Evolutionary conservation across 2,113 vertebrate species (phyloP).

Genomic region (Trochalopteron elliotii): DNA sequence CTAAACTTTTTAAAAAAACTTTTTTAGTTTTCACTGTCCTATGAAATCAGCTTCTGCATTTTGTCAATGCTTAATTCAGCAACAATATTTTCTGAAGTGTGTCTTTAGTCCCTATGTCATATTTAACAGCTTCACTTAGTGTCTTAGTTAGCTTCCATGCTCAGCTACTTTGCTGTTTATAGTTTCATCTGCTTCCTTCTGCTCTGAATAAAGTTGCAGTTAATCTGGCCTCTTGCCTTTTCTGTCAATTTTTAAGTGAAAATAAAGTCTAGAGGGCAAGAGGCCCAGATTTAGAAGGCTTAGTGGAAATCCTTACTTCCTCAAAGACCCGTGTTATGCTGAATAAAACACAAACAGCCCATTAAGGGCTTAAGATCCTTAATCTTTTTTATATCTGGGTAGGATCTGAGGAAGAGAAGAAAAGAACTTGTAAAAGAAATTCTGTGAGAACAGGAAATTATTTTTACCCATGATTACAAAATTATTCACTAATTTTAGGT

Average conservation of each 20-base stretch:
- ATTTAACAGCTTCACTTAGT: conserved; percentile 45
- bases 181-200: conserved; percentile 49
- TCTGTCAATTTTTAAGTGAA: background rate
- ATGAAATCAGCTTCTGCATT: background rate
- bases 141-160: conserved; percentile 19
- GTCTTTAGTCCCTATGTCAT: conserved; percentile 8
- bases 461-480: background rate
- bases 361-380: background rate
- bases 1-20: rapidly evolving
- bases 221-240: conserved; percentile 9
- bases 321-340: rapidly evolving
- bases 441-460: background rate
- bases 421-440: background rate
- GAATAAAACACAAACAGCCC: background rate
- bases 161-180: conserved; percentile 37
- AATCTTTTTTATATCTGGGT: background rate
- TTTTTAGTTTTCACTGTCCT: background rate
- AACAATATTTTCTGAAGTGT: background rate
- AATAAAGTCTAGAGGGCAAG: background rate
- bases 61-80: background rate
- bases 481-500: background rate
- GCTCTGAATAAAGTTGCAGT: background rate
- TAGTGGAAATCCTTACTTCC: background rate
- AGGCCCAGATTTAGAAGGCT: background rate
- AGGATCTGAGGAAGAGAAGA: background rate